phyloP scores from a whole-genome alignment of 2,113 vertebrate species.

The Gambusia affinis region DNA sequence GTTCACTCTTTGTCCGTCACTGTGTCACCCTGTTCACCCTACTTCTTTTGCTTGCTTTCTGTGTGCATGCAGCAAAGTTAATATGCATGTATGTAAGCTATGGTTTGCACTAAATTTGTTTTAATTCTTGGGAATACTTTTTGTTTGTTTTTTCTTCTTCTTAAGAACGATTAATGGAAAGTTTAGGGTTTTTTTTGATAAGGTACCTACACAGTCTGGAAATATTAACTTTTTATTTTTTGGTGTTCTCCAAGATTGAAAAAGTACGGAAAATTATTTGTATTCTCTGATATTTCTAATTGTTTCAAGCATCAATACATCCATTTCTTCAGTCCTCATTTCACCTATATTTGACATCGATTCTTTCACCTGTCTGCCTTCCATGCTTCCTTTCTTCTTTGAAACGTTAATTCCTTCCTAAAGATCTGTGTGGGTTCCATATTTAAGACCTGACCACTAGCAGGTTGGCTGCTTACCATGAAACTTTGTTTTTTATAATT shows the following conservation, averaged over 20 bases:
- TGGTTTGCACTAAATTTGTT: background rate
- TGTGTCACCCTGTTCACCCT: constrained; percentile 34
- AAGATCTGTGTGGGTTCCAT: background rate
- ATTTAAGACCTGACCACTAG: background rate
- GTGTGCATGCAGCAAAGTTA: background rate
- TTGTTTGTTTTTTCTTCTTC: background rate
- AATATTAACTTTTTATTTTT: background rate
- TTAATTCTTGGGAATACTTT: background rate
- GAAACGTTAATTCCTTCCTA: background rate
- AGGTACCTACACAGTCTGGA: background rate
- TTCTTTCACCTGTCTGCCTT: too few species aligned
- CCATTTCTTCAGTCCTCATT: too few species aligned
- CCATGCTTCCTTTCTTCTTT: background rate
- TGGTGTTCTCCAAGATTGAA: background rate
- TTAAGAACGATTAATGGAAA: background rate
- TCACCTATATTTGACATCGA: too few species aligned
- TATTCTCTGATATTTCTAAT: background rate
- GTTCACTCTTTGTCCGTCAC: constrained; percentile 40
- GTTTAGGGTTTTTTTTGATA: background rate
- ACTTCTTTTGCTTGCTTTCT: constrained; percentile 10
- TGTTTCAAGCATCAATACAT: background rate
- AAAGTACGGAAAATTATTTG: background rate
- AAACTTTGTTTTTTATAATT: background rate
- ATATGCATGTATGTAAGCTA: background rate
- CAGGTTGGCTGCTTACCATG: background rate